These are phyloP conservation scores for Tetragonisca angustula DNA, from an alignment of 2,888 invertebrate species.

Conservation along the genomic window DNA sequence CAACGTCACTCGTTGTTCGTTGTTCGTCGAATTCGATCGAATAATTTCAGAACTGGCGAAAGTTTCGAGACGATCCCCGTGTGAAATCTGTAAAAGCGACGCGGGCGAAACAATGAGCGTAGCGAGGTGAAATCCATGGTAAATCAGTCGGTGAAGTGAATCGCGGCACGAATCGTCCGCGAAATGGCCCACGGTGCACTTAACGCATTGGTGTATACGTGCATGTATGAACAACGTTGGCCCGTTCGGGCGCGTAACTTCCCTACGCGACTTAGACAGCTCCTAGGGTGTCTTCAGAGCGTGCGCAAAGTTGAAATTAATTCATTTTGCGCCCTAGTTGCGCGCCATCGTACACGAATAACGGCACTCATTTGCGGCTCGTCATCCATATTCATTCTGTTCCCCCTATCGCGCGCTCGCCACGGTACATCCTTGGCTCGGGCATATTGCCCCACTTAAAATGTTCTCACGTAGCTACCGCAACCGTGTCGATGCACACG, in stretches of 20 bases:
- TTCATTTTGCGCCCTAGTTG: constrained; percentile 73
- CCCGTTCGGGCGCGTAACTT: constrained; percentile 48
- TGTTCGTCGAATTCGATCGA: neutral
- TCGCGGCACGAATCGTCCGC: neutral
- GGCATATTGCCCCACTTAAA: constrained; percentile 69
- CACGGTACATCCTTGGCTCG: constrained; percentile 54
- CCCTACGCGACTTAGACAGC: constrained; percentile 22
- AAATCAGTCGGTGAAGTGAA: too few species aligned
- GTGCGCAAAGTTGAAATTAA: constrained; percentile 70
- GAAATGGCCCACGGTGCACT: constrained; percentile 53
- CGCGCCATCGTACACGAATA: constrained; percentile 60
- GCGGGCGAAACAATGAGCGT: neutral
- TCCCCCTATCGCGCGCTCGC: constrained; percentile 71
- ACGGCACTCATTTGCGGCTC: constrained; percentile 68
- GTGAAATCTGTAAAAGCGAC: constrained; percentile 13
- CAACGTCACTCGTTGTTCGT: neutral
- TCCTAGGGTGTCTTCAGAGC: constrained; percentile 43
- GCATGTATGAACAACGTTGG: constrained; percentile 57
- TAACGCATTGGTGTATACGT: constrained; percentile 40
- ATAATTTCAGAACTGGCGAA: constrained; percentile 16
- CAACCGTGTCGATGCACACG: constrained; percentile 13
- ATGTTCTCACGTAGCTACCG: constrained; percentile 39
- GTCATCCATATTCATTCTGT: constrained; percentile 78
- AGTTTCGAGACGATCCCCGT: constrained; percentile 4
- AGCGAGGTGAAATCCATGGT: constrained; percentile 23